Conservation (phyloP, 2,113 vertebrate genomes). For the Fregetta grallaria region DNA sequence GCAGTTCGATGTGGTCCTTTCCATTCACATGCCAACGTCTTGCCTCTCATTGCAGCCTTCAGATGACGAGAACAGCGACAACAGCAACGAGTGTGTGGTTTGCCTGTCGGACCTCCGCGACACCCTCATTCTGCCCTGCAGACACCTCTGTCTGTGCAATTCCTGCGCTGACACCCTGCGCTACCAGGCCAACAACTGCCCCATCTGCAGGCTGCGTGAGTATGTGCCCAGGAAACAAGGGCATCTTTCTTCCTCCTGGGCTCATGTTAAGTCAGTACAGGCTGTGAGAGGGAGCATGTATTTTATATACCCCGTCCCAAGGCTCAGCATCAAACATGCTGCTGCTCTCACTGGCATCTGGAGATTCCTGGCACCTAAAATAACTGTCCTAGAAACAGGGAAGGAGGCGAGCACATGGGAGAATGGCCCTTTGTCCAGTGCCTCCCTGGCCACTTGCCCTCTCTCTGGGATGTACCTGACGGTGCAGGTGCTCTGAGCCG, state of each 20-base stretch:
- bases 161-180: constrained; percentile 93
- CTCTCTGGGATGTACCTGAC: neutral
- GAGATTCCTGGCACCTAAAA: neutral
- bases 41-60: constrained; percentile 77
- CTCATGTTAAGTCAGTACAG: neutral
- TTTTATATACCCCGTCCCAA: neutral
- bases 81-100: constrained; percentile 97
- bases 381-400: neutral
- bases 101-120: constrained; percentile 93
- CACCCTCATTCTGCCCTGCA: constrained; percentile 93
- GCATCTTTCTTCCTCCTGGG: neutral
- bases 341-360: neutral
- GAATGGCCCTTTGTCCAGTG: neutral
- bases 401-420: neutral
- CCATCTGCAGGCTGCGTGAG: constrained; percentile 96
- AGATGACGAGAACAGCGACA: constrained; percentile 95
- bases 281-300: neutral
- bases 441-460: neutral
- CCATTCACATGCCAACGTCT: neutral
- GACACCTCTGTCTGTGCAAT: constrained; percentile 94
- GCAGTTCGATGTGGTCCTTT: neutral
- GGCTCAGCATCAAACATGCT: neutral
- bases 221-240: neutral
- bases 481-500: neutral
- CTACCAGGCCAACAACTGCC: constrained; percentile 98